Conservation (phyloP, 2,113 vertebrate species). For the Gorsachius goisagi region DNA sequence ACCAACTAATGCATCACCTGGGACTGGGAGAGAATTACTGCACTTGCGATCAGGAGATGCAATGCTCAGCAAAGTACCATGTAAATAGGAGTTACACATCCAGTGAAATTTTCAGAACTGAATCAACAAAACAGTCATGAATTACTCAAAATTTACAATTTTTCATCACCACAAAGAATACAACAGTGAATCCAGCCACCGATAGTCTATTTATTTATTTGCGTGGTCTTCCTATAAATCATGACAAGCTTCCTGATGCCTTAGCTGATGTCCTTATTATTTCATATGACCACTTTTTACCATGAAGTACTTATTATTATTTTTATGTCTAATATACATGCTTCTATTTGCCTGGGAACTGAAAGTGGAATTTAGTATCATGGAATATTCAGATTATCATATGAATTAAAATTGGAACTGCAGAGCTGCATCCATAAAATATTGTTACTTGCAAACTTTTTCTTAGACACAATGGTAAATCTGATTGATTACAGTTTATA, state of each 20-base stretch:
- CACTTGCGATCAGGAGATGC: neutral
- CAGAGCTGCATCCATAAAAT: conserved; percentile 4
- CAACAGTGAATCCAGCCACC: neutral
- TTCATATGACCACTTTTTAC: neutral
- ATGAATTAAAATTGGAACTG: conserved; percentile 49
- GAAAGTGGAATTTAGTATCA: neutral
- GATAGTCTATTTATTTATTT: neutral
- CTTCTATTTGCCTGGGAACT: neutral
- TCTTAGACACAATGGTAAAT: conserved; percentile 36
- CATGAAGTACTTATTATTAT: neutral
- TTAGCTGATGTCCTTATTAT: neutral
- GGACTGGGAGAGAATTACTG: neutral
- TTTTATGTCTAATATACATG: neutral
- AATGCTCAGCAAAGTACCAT: neutral
- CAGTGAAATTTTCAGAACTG: neutral
- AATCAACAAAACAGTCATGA: neutral
- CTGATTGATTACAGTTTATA: conserved; percentile 73
- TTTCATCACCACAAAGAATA: neutral
- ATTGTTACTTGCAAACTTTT: conserved; percentile 56
- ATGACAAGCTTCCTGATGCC: neutral
- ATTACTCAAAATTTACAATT: neutral
- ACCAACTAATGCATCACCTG: neutral
- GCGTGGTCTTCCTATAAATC: neutral
- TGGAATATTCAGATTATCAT: conserved; percentile 22
- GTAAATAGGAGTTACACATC: neutral